These are phyloP conservation scores for Nesogale talazaci DNA, from an alignment of 2,113 vertebrate genomes.

Conservation along the genomic window DNA sequence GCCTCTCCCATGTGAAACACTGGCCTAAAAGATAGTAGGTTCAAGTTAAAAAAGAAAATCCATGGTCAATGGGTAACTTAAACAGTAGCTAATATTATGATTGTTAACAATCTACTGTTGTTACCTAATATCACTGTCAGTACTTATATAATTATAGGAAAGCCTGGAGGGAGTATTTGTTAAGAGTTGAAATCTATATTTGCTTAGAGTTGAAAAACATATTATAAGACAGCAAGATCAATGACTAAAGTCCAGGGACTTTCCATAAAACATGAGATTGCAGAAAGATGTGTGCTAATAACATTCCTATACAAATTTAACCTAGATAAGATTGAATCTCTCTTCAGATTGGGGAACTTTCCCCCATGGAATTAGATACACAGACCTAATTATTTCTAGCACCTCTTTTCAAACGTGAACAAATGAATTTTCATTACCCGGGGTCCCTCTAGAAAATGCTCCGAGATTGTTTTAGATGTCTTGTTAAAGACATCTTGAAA, in stretches of 20 bases:
- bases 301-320: neutral
- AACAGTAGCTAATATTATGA: neutral
- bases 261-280: neutral
- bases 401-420: neutral
- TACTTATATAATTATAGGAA: neutral
- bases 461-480: neutral
- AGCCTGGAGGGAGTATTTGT: neutral
- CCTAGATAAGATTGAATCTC: neutral
- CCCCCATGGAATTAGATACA: neutral
- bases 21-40: neutral
- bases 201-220: neutral
- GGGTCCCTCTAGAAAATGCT: neutral
- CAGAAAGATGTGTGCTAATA: neutral
- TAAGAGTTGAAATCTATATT: neutral
- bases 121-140: neutral
- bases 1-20: neutral
- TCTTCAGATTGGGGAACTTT: neutral
- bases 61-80: neutral
- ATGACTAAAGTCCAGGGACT: neutral
- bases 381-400: constrained; percentile 16
- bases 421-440: constrained; percentile 1
- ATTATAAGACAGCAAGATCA: neutral
- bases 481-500: neutral
- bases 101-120: neutral
- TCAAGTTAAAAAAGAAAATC: neutral